phyloP scores from a whole-genome alignment of 2,113 vertebrate species.

The Brachypteracias leptosomus region DNA sequence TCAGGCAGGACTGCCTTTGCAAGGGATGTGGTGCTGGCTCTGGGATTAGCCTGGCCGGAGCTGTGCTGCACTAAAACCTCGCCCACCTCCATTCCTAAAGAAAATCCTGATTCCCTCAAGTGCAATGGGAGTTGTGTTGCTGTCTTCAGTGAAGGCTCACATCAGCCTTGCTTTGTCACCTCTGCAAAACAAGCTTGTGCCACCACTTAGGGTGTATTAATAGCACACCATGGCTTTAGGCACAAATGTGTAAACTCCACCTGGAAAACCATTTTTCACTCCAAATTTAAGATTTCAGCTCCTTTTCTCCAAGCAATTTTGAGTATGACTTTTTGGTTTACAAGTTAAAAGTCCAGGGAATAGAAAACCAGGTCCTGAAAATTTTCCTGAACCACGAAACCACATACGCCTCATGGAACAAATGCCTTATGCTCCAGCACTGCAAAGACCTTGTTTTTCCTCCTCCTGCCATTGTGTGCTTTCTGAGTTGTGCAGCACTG shows the following conservation, averaged over 20 bases:
- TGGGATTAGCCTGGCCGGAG: background rate
- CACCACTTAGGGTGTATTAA: background rate
- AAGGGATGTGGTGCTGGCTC: background rate
- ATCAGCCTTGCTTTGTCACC: background rate
- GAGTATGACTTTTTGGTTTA: background rate
- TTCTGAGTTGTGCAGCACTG: background rate
- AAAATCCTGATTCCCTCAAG: background rate
- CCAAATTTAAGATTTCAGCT: background rate
- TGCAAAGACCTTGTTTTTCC: background rate
- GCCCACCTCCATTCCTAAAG: background rate
- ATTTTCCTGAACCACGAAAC: constrained; percentile 16
- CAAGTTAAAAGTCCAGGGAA: background rate
- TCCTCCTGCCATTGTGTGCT: background rate
- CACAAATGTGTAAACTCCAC: background rate
- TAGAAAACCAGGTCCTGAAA: background rate
- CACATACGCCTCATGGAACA: constrained; percentile 28
- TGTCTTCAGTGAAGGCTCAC: background rate
- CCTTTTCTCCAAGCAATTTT: background rate
- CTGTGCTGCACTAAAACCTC: background rate
- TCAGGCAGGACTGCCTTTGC: background rate
- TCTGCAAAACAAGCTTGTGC: background rate
- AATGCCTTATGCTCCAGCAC: background rate
- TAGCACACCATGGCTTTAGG: background rate
- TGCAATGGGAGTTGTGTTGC: background rate
- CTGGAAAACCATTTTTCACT: background rate